Percentiles rank a stretch among this genome's conserved stretches.
Evolutionary conservation across 2,888 invertebrate species (phyloP).

Genomic region (Patella pellucida): DNA sequence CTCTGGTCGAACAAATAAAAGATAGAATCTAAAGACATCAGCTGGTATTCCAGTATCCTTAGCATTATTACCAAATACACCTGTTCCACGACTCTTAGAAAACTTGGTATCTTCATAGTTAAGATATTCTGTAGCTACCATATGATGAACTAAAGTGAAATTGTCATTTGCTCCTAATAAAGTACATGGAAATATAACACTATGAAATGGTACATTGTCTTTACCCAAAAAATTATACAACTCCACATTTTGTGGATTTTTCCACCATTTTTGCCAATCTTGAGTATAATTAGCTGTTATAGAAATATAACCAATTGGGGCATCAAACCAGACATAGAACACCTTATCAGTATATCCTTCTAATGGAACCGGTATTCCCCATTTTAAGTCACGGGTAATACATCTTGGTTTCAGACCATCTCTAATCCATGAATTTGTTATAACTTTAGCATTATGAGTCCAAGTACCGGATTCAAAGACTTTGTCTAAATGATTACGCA

Average conservation of each 20-base stretch:
- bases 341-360: slow-evolving; percentile 89
- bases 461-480: slow-evolving; percentile 75
- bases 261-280: slow-evolving; percentile 91
- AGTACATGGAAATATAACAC: slow-evolving; percentile 94
- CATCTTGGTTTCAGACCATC: slow-evolving; percentile 95
- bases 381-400: slow-evolving; percentile 96
- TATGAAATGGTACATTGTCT: slow-evolving; percentile 99
- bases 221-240: slow-evolving; percentile 99
- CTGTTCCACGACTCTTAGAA: slow-evolving; percentile 95
- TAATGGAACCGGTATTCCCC: slow-evolving; percentile 97
- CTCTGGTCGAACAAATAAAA: slow-evolving; percentile 94
- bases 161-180: slow-evolving; percentile 87
- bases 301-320: slow-evolving; percentile 96
- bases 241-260: slow-evolving; percentile 76
- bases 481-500: slow-evolving; percentile 73
- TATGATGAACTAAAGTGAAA: slow-evolving; percentile 85
- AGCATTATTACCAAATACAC: slow-evolving; percentile 97
- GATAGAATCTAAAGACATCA: slow-evolving; percentile 95
- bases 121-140: slow-evolving; percentile 96
- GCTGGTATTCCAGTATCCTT: slow-evolving; percentile 89
- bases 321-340: slow-evolving; percentile 99
- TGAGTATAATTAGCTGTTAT: slow-evolving; percentile 92
- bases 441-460: slow-evolving; percentile 90
- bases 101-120: slow-evolving; percentile 99
- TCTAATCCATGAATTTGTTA: slow-evolving; percentile 90